These are phyloP conservation scores for Nibea albiflora DNA, from an alignment of 2,113 vertebrate species.

Conservation along the genomic window DNA sequence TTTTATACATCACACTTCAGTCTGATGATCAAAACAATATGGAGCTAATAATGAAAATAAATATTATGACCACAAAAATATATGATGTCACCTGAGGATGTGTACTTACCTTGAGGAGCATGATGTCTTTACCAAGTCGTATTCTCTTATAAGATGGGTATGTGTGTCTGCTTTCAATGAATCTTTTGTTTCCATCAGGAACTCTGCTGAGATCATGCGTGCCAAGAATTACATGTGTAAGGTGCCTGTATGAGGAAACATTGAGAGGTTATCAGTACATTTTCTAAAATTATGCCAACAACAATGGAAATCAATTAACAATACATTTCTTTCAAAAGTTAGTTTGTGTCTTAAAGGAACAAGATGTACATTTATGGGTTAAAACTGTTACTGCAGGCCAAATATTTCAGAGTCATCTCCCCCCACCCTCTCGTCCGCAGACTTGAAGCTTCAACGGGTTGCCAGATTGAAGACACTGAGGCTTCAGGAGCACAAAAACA, in stretches of 20 bases:
- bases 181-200: neutral
- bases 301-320: neutral
- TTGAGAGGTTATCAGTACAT: neutral
- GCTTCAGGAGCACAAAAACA: no score
- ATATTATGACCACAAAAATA: neutral
- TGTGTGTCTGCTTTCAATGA: neutral
- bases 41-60: neutral
- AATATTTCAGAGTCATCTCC: slow-evolving; percentile 47
- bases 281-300: neutral
- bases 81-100: neutral
- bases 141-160: accelerated
- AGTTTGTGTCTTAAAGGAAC: neutral
- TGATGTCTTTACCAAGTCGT: slow-evolving; percentile 57
- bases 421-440: no score
- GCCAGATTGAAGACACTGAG: no score
- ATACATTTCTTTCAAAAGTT: no score
- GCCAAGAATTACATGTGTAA: slow-evolving; percentile 63
- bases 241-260: neutral
- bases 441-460: no score
- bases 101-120: slow-evolving; percentile 76
- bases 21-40: neutral
- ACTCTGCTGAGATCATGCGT: slow-evolving; percentile 40
- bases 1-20: neutral
- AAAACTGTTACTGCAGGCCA: no score
- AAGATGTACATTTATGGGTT: no score